Evolutionary conservation across 2,113 vertebrate species (phyloP), one percentile per base, ranked within the genome.

Genomic region (Trinectes maculatus): DNA sequence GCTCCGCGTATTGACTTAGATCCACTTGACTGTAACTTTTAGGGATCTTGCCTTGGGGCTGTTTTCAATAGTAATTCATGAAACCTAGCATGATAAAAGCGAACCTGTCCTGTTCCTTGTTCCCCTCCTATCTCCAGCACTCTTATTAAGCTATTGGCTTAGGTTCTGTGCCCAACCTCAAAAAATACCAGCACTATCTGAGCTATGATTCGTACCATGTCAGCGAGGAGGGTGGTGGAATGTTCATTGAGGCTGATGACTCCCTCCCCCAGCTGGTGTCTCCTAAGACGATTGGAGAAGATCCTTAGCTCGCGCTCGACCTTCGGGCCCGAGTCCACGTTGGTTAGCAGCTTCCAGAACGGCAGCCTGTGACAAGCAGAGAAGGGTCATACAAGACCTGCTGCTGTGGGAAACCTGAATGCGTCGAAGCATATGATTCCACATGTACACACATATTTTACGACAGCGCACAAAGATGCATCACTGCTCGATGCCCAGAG

Each of bases 191-290:
- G 11, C 2, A n/a, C 40, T 18, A 10, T 18, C 2, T 18, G 18
- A 43, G 16, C 40, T 19, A 28, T 8, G 12, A 25, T 16, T 39
- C 71, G 6, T 90, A 96, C 95, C 91, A 59, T 62, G 0, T 92
- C 90, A 0, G 91, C 87, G 5, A 97, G 93, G 80, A 94, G 26
- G 56, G 87, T 79, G 2, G 95, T 96, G 93, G 92, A 89, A 80
- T 76, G 93, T 93, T 95, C 95, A 33, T 87, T 93, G 67, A 96
- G 91, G 65, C 87, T 92, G 87, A 96, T 93, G 54, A 95, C 84
- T 28, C 95, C 93, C 49, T 95, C 93, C 61, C 90, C 93, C 0
- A 97, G 86, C 44, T 44, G 83, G 67, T 95, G 93, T 72, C 93
- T 90, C 85, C 68, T 94, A 65, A 97, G 55, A 46, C 92, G 93